Percentiles rank a stretch among this genome's conserved stretches.
Evolutionary conservation across 1,140 invertebrate species (phyloP).

Genomic region (Papilio dardanus): DNA sequence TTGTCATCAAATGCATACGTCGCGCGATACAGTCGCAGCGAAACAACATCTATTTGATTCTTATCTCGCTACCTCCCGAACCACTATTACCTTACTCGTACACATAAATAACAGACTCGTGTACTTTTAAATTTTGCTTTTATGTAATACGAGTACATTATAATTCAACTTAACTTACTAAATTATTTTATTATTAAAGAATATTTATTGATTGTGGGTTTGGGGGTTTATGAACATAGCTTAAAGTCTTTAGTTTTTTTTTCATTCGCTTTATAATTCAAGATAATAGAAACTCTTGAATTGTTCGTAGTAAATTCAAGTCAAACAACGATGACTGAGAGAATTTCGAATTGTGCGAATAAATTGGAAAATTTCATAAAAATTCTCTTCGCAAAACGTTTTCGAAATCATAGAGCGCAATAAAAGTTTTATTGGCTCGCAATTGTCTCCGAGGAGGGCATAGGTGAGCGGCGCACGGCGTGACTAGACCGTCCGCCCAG

Average conservation of each 20-base stretch:
- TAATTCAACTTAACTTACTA: too few relatives aligned
- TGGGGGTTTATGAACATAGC: neutral
- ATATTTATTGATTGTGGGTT: neutral
- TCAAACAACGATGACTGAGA: slow-evolving; percentile 63
- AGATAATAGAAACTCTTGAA: neutral
- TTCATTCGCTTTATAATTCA: neutral
- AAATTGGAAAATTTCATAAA: slow-evolving; percentile 77
- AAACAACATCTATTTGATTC: slow-evolving; percentile 82
- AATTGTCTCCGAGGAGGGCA: slow-evolving; percentile 70
- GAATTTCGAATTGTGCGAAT: slow-evolving; percentile 68
- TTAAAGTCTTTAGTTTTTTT: neutral
- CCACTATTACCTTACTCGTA: slow-evolving; percentile 49
- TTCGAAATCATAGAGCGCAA: slow-evolving; percentile 78
- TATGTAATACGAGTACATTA: slow-evolving; percentile 4
- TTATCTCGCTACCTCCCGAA: slow-evolving; percentile 68
- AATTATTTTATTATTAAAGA: too few relatives aligned
- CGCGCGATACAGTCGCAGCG: slow-evolving; percentile 65
- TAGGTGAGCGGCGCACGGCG: slow-evolving; percentile 57
- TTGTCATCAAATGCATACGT: slow-evolving; percentile 74
- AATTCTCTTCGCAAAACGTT: slow-evolving; percentile 78
- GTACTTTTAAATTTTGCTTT: slow-evolving; percentile 12
- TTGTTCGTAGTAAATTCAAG: slow-evolving; percentile 7
- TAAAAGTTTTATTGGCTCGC: slow-evolving; percentile 80
- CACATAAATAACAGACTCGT: slow-evolving; percentile 53
- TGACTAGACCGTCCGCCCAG: slow-evolving; percentile 31